Percentiles rank a stretch among this genome's conserved stretches.
These are phyloP conservation scores for Vespertilio murinus DNA, from an alignment of 2,797 vertebrate genomes.

Conservation along the genomic window DNA sequence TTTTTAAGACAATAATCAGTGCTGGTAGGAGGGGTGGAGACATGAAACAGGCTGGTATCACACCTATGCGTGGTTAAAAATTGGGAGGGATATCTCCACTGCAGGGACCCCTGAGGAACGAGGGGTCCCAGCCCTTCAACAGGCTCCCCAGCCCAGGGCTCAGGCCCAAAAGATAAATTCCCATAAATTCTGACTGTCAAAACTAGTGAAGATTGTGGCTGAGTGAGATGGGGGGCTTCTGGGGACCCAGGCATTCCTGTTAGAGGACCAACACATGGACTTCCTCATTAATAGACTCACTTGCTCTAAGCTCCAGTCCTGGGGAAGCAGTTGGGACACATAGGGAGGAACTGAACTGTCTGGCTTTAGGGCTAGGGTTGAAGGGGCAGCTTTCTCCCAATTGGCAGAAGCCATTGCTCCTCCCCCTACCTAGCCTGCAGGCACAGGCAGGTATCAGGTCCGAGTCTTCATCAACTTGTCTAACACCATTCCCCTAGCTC, in stretches of 20 bases:
- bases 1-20: background rate
- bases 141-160: background rate
- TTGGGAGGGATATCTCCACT: background rate
- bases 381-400: background rate
- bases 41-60: background rate
- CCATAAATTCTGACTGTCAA: background rate
- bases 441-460: background rate
- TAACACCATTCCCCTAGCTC: background rate
- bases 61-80: background rate
- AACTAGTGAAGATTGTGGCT: background rate
- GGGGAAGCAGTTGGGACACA: background rate
- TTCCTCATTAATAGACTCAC: background rate
- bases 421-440: background rate
- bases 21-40: background rate
- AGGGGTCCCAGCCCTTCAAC: background rate
- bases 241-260: background rate
- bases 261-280: background rate
- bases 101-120: background rate
- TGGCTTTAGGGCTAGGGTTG: background rate
- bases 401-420: background rate
- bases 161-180: background rate
- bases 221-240: background rate
- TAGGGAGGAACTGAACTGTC: background rate
- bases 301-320: background rate
- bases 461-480: background rate